Base-by-base conservation (phyloP, 2,113 vertebrate genomes). In the Rutilus rutilus region DNA sequence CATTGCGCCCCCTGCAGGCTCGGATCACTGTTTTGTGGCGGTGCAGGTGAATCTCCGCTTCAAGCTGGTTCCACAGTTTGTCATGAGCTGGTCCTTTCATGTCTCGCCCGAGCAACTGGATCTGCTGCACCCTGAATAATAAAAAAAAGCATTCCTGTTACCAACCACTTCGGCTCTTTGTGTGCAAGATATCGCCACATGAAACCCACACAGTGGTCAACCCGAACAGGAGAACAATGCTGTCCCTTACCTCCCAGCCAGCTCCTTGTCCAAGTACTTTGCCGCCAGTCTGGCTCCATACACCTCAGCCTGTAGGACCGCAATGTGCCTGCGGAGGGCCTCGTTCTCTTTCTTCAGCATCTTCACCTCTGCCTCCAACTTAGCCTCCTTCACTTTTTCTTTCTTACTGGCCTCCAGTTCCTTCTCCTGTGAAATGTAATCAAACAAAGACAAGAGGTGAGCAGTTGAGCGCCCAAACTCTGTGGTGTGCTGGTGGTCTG, bases 31-130 rank as follows among this genome's bases (percentile, higher is more conserved):
- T 99, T 94, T 99, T 99, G 89, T 99, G 98, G 76, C 98, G 97
- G 84, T 99, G 98, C 52, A 99, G 95, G 90, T 99, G 98, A 74
- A 99, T 99, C 95, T 99, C 98, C 5, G 98, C 98, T 91, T 99
- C 98, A 81, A 99, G 89, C 25, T 99, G 98, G 92, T 99, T 99
- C 98, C 98, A 99, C 84, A 99, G 96, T 90, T 99, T 99, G 91
- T 99, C 98, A 0, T 99, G 98, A 87, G 98, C 98, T 4, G 98
- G 97, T 9, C 98, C 98, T 86, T 99, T 99, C 98, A 99, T 99
- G 92, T 99, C 98, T 57, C 98, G 94, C 82, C 98, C 98, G 86
- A 99, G 91, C 86, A 99, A 92, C 76, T 99, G 98, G 89, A 99
- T 99, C 92, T 99, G 98, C 87, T 99, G 98, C 47, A 99, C 98